Evolutionary conservation across 1,140 invertebrate genomes (phyloP), one percentile per base, ranked within the genome.

Genomic region (Scaptomyza montana): DNA sequence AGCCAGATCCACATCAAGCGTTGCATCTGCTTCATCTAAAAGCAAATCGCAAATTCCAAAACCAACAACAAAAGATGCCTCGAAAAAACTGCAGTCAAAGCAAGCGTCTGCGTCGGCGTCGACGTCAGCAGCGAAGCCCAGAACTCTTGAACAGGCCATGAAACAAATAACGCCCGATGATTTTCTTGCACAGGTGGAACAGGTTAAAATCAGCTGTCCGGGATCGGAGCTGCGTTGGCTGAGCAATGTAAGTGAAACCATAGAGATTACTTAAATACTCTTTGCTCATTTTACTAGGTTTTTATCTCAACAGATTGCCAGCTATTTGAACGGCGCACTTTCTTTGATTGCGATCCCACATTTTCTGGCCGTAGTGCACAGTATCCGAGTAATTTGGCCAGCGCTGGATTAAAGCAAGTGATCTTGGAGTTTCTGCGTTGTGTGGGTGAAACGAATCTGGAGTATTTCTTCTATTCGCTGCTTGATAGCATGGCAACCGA

Each of bases 121-220:
- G 39, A n/a, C 39, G 51, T n/a, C 16, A 5, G 33, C 60, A 3
- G 45, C 62, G 19, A 93, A 93, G 80, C 94, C 94, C 19, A 96
- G 95, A 92, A 94, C 94, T 36, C 92, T 96, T 50, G 95, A 95
- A 84, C 94, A 93, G 85, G 95, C 94, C 21, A 89, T 96, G 12
- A 65, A 55, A 13, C 59, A 51, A 36, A 82, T 92, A 49, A 89
- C 77, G 5, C 46, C 75, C 4, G 82, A 81, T 53, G 90, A 90
- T 49, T 90, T 92, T 45, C 57, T 70, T 19, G 72, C 72, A 12
- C 75, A 91, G 47, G 45, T 92, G 50, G 80, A 74, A 25, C 80
- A 91, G 55, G 70, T 89, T 3, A 90, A 89, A 49, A 47, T 84
- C 19, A 78, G 61, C 53, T 91, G 77, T 55, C 89, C 82, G 5